Conservation (phyloP, 35 echinoderm and acorn worm species). For the Ophioderma brevispina region DNA sequence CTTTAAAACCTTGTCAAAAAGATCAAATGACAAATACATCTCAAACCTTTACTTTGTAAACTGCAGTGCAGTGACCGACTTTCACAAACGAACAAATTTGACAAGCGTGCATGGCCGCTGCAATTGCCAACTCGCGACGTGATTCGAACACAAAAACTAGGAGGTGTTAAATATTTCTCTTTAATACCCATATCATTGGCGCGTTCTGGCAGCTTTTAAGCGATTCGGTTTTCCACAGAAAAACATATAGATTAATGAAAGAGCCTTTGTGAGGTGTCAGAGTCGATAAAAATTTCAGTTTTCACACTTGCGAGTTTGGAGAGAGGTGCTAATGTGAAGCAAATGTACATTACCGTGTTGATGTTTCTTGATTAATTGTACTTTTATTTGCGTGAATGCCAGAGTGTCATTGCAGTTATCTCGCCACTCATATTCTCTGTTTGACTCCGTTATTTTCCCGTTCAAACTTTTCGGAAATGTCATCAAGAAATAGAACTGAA, state of each 20-base stretch:
- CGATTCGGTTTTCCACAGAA: not conserved
- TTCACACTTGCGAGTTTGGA: not conserved
- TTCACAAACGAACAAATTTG: not conserved
- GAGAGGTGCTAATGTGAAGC: not conserved
- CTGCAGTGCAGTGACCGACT: not conserved
- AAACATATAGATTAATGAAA: slow-evolving; percentile 4
- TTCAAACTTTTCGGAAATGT: too few species aligned
- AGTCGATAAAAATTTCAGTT: not conserved
- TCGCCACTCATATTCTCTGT: too few species aligned
- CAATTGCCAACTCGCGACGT: not conserved
- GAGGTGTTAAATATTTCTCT: not conserved
- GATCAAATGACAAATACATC: slow-evolving; percentile 7
- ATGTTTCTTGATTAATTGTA: not conserved
- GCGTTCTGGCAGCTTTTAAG: not conserved
- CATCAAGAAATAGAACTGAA: too few species aligned
- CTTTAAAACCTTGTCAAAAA: not conserved
- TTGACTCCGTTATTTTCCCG: too few species aligned
- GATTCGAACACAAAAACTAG: not conserved
- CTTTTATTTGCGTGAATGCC: not conserved
- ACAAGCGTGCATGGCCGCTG: not conserved
- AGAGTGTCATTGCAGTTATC: too few species aligned
- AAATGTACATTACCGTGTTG: not conserved
- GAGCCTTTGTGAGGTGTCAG: not conserved
- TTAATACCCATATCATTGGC: not conserved
- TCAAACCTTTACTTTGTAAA: not conserved